Evolutionary conservation across 2,888 invertebrate species (phyloP).

Genomic region (Eueremaeus valkanovi): DNA sequence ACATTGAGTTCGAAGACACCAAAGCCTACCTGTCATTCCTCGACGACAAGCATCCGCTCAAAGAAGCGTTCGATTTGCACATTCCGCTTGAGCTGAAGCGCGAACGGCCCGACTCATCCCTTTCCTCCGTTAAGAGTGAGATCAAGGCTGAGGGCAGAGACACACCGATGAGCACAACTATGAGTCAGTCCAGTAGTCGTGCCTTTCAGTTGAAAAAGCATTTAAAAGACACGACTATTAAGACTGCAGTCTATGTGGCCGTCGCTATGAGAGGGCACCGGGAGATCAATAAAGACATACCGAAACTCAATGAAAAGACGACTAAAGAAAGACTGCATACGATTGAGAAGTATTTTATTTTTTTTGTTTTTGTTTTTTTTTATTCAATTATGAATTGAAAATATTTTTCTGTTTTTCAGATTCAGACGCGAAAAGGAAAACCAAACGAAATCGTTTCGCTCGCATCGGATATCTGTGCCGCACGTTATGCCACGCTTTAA

Average conservation of each 20-base stretch:
- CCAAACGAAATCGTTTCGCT: neutral
- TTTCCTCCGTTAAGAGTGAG: no score
- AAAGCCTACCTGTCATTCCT: conserved; percentile 36
- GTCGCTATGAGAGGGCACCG: conserved; percentile 60
- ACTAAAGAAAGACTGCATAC: neutral
- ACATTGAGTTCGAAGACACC: conserved; percentile 58
- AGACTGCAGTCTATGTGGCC: conserved; percentile 66
- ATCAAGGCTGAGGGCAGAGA: neutral
- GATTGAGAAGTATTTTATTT: neutral
- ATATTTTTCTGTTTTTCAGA: neutral
- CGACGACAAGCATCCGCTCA: conserved; percentile 16
- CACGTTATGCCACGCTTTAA: neutral
- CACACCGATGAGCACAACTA: neutral
- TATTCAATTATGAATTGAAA: neutral
- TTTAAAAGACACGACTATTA: neutral
- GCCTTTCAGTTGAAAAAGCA: neutral
- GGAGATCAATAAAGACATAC: neutral
- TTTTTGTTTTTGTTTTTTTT: neutral
- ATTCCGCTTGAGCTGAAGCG: no score
- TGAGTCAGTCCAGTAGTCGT: no score
- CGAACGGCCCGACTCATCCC: neutral
- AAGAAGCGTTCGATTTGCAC: neutral
- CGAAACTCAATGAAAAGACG: neutral
- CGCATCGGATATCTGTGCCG: neutral
- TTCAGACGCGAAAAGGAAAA: neutral